Conservation (phyloP, 2,797 vertebrate species). For the Danio jaintianensis region DNA sequence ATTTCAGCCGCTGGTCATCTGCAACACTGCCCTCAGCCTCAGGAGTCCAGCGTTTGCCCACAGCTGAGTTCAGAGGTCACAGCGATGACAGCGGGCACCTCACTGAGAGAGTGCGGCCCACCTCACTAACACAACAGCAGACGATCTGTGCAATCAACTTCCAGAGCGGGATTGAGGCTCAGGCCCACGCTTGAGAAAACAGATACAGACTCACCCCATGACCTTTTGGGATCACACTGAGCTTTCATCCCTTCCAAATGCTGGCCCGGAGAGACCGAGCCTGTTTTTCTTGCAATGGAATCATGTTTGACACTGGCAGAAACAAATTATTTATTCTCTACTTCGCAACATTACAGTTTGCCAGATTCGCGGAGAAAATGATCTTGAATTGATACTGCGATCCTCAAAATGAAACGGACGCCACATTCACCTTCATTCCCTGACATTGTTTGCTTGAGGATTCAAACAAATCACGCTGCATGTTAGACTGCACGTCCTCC, state of each 20-base stretch:
- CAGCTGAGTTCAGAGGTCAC: slow-evolving; percentile 75
- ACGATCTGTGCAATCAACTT: slow-evolving; percentile 66
- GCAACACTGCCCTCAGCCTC: slow-evolving; percentile 57
- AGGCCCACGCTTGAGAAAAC: slow-evolving; percentile 76
- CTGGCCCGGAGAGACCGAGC: slow-evolving; percentile 53
- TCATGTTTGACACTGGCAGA: slow-evolving; percentile 71
- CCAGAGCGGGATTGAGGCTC: slow-evolving; percentile 74
- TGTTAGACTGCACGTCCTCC: slow-evolving; percentile 29
- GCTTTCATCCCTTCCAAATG: slow-evolving; percentile 73
- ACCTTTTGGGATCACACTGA: slow-evolving; percentile 71
- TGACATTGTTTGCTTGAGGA: slow-evolving; percentile 31
- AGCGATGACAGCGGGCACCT: slow-evolving; percentile 82
- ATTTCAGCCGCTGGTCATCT: slow-evolving; percentile 68
- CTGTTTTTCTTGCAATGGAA: slow-evolving; percentile 79
- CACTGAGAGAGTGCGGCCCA: slow-evolving; percentile 77
- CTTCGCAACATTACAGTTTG: slow-evolving; percentile 18
- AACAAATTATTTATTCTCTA: slow-evolving; percentile 36
- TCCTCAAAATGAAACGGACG: slow-evolving; percentile 14
- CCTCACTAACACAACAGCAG: slow-evolving; percentile 79
- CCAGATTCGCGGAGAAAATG: slow-evolving; percentile 11
- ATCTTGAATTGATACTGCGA: slow-evolving; percentile 2
- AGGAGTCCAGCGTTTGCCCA: slow-evolving; percentile 70
- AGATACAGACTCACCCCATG: slow-evolving; percentile 72
- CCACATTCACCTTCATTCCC: slow-evolving; percentile 12
- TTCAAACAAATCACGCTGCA: slow-evolving; percentile 16